phyloP scores from a whole-genome alignment of 2,888 invertebrate genomes.

The Zeuzera pyrina region DNA sequence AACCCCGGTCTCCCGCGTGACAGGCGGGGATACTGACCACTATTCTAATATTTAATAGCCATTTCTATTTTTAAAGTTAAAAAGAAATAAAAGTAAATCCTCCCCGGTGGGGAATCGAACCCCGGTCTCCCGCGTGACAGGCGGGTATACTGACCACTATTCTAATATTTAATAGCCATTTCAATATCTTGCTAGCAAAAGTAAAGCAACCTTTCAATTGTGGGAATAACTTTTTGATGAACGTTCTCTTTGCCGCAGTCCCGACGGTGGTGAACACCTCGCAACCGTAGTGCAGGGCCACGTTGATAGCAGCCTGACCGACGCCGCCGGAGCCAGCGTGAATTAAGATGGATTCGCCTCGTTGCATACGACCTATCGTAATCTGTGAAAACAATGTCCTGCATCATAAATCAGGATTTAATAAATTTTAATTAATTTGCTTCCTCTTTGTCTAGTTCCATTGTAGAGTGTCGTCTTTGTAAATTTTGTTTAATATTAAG shows the following conservation, averaged over 20 bases:
- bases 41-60: not conserved
- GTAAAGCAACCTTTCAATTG: conserved; percentile 60
- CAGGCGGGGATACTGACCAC: not conserved
- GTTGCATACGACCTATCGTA: conserved; percentile 81
- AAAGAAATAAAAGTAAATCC: not conserved
- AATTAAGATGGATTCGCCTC: conserved; percentile 89
- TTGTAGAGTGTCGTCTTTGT: not conserved
- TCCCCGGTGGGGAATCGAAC: not conserved
- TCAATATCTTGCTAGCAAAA: no score
- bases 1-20: not conserved
- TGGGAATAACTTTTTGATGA: conserved; percentile 92
- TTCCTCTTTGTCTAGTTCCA: no score
- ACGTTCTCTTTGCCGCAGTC: conserved; percentile 88
- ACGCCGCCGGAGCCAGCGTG: conserved; percentile 98
- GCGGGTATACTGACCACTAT: not conserved
- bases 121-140: not conserved
- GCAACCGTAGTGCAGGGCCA: conserved; percentile 91
- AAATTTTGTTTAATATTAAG: not conserved
- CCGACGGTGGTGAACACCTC: conserved; percentile 96
- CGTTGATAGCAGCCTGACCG: conserved; percentile 97
- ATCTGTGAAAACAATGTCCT: conserved; percentile 26
- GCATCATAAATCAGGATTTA: not conserved
- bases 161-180: no score
- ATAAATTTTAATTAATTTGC: no score
- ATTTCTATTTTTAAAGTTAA: not conserved